A percentile compares a stretch with the other conserved stretches of the same genome.
These are phyloP conservation scores for Ooceraea biroi DNA, from an alignment of 1,140 invertebrate genomes.

Conservation along the genomic window DNA sequence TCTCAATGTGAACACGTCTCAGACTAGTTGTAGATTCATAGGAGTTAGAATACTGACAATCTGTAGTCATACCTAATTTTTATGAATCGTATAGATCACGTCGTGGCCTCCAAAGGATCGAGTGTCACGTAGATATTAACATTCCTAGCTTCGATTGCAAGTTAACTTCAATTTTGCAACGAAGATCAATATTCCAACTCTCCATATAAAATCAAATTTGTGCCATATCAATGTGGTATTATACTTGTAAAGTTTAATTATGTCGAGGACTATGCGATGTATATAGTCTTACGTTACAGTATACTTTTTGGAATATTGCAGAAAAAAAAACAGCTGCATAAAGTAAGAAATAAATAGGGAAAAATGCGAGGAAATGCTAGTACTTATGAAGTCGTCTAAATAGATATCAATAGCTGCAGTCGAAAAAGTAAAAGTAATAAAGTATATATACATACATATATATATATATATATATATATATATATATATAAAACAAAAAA, in stretches of 20 bases:
- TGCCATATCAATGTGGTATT: slow-evolving; percentile 47
- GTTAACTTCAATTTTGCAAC: slow-evolving; percentile 36
- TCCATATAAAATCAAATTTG: slow-evolving; percentile 53
- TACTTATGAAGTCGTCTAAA: slow-evolving; percentile 34
- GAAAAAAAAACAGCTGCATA: slow-evolving; percentile 38
- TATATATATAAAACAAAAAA: not conserved
- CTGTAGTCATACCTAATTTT: slow-evolving; percentile 8
- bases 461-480: not conserved
- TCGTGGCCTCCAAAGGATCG: too few species aligned
- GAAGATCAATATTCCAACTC: slow-evolving; percentile 57
- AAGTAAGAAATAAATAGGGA: slow-evolving; percentile 41
- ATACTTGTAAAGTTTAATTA: slow-evolving; percentile 18
- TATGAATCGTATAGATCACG: not conserved
- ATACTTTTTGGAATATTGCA: slow-evolving; percentile 58
- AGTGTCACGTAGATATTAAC: not conserved
- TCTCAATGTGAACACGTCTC: slow-evolving; percentile 72
- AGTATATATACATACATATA: not conserved
- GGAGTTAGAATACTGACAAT: slow-evolving; percentile 70
- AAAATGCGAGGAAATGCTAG: slow-evolving; percentile 48
- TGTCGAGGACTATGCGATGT: slow-evolving; percentile 18
- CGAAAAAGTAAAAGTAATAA: slow-evolving; percentile 30
- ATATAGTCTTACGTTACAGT: slow-evolving; percentile 23
- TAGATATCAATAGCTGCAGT: slow-evolving; percentile 58
- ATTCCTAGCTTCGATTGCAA: slow-evolving; percentile 32
- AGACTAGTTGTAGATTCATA: slow-evolving; percentile 72